Evolutionary conservation across 2,113 vertebrate species (phyloP).

Genomic region (Chaetops frenatus): DNA sequence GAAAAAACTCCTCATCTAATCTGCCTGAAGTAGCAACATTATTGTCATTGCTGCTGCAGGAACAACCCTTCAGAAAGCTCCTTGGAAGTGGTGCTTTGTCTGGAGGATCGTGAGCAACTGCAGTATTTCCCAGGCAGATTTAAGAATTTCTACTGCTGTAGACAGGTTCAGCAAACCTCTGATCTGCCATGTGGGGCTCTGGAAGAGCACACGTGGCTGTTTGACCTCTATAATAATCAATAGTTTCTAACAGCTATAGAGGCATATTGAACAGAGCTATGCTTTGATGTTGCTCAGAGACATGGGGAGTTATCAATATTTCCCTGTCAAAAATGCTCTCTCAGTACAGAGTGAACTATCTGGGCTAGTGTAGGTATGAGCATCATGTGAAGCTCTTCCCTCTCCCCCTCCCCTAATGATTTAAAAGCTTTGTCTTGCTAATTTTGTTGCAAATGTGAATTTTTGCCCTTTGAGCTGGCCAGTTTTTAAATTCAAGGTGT

Average conservation of each 20-base stretch:
- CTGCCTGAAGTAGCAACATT: neutral
- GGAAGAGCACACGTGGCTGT: neutral
- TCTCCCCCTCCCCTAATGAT: neutral
- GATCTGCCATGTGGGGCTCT: neutral
- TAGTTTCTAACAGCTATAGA: neutral
- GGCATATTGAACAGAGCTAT: neutral
- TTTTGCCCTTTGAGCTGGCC: neutral
- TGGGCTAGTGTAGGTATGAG: neutral
- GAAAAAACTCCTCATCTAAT: neutral
- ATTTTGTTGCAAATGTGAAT: neutral
- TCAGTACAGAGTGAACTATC: neutral
- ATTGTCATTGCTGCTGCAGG: neutral
- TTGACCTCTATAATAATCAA: neutral
- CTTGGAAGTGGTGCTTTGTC: neutral
- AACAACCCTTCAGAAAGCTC: neutral
- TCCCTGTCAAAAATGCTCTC: neutral
- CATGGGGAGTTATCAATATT: neutral
- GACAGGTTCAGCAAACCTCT: neutral
- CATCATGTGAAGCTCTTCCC: neutral
- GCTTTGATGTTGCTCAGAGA: neutral
- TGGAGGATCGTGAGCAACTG: neutral
- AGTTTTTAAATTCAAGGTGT: neutral
- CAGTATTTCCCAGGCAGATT: neutral
- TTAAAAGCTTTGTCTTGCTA: neutral
- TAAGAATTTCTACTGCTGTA: neutral